Evolutionary conservation across 2,113 vertebrate genomes (phyloP).

Genomic region (Lepus timidus): DNA sequence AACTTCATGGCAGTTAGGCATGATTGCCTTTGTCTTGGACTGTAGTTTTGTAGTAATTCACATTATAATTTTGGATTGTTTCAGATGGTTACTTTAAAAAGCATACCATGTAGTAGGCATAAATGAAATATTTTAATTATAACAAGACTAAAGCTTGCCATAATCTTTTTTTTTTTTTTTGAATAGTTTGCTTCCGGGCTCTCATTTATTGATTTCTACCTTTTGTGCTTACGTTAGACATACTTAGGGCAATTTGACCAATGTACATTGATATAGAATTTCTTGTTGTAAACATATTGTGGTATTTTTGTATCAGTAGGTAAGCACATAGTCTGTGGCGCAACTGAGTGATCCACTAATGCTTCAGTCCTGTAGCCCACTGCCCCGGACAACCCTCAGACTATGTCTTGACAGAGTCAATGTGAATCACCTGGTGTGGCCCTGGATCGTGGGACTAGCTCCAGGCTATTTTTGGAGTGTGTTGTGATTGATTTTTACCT

Average conservation of each 20-base stretch:
- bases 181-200: slow-evolving; percentile 57
- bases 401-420: not conserved
- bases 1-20: slow-evolving; percentile 62
- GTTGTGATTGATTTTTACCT: not conserved
- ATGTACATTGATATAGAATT: not conserved
- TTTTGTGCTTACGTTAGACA: slow-evolving; percentile 48
- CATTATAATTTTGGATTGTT: slow-evolving; percentile 60
- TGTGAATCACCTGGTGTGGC: not conserved
- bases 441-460: not conserved
- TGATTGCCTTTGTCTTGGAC: not conserved
- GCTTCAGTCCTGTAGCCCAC: not conserved
- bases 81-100: slow-evolving; percentile 58
- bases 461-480: not conserved
- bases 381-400: not conserved
- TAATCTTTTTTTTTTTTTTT: slow-evolving; percentile 22
- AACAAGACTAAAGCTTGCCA: slow-evolving; percentile 47
- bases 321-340: not conserved
- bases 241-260: slow-evolving; percentile 5
- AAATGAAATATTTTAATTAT: slow-evolving; percentile 72
- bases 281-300: slow-evolving; percentile 49
- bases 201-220: slow-evolving; percentile 65
- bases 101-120: not conserved
- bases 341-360: no score
- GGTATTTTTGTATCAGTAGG: not conserved
- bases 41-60: slow-evolving; percentile 31